Percentiles rank a stretch among this genome's conserved stretches.
These are phyloP conservation scores for Orthosia gracilis DNA, from an alignment of 2,888 invertebrate species.

Conservation along the genomic window DNA sequence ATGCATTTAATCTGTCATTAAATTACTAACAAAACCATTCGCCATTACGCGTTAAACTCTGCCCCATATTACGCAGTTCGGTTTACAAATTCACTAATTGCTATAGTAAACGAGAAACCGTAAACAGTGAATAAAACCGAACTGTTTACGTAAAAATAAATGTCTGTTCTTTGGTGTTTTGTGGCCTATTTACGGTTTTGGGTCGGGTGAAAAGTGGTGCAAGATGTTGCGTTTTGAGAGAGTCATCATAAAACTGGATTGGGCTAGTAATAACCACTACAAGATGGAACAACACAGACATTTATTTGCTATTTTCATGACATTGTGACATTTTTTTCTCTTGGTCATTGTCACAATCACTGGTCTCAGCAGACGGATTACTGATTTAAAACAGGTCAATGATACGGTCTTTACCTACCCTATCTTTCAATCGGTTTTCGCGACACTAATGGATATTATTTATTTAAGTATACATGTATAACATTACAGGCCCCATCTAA, in stretches of 20 bases:
- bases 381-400: neutral
- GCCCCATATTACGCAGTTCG: slow-evolving; percentile 31
- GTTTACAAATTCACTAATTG: slow-evolving; percentile 62
- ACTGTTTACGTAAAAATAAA: slow-evolving; percentile 52
- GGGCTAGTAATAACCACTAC: neutral
- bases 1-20: slow-evolving; percentile 59
- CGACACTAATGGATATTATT: neutral
- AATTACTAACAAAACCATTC: slow-evolving; percentile 41
- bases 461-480: too few relatives aligned
- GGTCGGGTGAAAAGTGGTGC: slow-evolving; percentile 31
- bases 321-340: too few relatives aligned
- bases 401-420: neutral
- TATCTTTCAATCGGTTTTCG: neutral
- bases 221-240: slow-evolving; percentile 15
- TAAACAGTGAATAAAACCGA: slow-evolving; percentile 62
- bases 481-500: too few relatives aligned
- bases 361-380: neutral
- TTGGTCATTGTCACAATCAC: too few relatives aligned
- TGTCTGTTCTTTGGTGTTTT: slow-evolving; percentile 44
- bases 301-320: too few relatives aligned
- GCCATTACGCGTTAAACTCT: slow-evolving; percentile 25
- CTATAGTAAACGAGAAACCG: slow-evolving; percentile 55
- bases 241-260: slow-evolving; percentile 13
- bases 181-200: slow-evolving; percentile 51
- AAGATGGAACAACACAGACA: neutral